Conservation (phyloP, 2,888 invertebrate genomes). For the Pterobdella sp. region DNA sequence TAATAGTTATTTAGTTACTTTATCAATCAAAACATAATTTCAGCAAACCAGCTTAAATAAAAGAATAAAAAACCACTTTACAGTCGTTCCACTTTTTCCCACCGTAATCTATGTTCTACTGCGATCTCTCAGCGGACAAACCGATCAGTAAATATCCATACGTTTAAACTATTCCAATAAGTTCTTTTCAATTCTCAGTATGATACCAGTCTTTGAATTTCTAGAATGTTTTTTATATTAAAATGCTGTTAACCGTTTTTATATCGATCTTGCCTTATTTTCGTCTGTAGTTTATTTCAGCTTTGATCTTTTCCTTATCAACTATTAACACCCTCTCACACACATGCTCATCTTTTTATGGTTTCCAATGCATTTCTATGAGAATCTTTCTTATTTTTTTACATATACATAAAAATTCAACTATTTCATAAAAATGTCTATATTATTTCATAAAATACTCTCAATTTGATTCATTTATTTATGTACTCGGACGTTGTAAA, state of each 20-base stretch:
- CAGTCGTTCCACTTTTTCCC: slow-evolving; percentile 26
- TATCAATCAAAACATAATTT: not conserved
- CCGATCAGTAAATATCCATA: slow-evolving; percentile 5
- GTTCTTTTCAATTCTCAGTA: not conserved
- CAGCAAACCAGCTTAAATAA: not conserved
- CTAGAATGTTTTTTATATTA: not conserved
- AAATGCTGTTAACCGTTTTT: not conserved
- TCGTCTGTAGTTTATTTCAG: no score
- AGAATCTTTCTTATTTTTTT: no score
- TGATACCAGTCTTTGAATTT: not conserved
- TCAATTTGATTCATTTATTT: no score
- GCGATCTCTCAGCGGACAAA: slow-evolving; percentile 13
- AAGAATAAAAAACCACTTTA: no score
- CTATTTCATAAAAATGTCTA: no score
- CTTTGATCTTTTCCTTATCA: no score
- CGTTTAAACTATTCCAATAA: not conserved
- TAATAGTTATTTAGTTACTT: not conserved
- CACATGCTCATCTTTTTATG: no score
- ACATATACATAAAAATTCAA: no score
- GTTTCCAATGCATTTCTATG: no score
- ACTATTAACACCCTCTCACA: no score
- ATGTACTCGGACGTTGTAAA: no score
- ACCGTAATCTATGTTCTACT: slow-evolving; percentile 20
- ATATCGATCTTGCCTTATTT: not conserved
- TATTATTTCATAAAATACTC: no score